Percentiles rank a stretch among this genome's conserved stretches.
phyloP scores from a whole-genome alignment of 2,888 invertebrate species.

The Melieria picta region DNA sequence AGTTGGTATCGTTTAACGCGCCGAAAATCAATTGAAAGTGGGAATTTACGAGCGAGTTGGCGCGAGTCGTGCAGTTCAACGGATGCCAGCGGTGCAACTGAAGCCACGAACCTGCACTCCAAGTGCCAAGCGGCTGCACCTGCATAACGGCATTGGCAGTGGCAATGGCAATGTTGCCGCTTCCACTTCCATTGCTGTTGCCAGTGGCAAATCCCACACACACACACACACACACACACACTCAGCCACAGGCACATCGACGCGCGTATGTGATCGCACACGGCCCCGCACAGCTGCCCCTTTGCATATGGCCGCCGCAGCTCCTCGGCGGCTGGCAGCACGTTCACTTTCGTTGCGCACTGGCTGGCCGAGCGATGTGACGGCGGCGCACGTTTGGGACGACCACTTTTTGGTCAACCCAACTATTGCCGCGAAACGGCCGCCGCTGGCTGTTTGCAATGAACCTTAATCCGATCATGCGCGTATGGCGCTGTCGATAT shows the following conservation, averaged over 20 bases:
- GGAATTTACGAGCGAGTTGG: not conserved
- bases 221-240: slow-evolving; percentile 18
- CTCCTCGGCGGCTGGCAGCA: slow-evolving; percentile 39
- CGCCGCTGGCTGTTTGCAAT: slow-evolving; percentile 18
- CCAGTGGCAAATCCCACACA: slow-evolving; percentile 13
- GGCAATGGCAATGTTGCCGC: slow-evolving; percentile 10
- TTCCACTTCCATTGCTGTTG: slow-evolving; percentile 14
- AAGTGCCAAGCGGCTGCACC: slow-evolving; percentile 35
- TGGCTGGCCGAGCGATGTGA: not conserved
- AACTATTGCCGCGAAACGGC: not conserved
- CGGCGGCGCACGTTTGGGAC: not conserved
- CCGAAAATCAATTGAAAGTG: not conserved
- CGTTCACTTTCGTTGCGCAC: slow-evolving; percentile 53
- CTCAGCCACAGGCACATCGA: not conserved
- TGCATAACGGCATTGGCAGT: slow-evolving; percentile 22
- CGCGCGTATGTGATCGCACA: not conserved
- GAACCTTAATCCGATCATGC: slow-evolving; percentile 39
- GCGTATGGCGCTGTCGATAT: not conserved
- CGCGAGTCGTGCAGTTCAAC: slow-evolving; percentile 39
- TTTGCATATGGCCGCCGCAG: slow-evolving; percentile 29
- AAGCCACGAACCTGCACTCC: slow-evolving; percentile 46
- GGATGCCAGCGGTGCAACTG: slow-evolving; percentile 51
- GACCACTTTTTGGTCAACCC: not conserved
- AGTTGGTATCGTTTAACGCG: too few species aligned
- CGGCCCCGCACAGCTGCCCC: slow-evolving; percentile 9